Evolutionary conservation across 2,888 invertebrate genomes (phyloP).

Genomic region (Cantharis rustica): DNA sequence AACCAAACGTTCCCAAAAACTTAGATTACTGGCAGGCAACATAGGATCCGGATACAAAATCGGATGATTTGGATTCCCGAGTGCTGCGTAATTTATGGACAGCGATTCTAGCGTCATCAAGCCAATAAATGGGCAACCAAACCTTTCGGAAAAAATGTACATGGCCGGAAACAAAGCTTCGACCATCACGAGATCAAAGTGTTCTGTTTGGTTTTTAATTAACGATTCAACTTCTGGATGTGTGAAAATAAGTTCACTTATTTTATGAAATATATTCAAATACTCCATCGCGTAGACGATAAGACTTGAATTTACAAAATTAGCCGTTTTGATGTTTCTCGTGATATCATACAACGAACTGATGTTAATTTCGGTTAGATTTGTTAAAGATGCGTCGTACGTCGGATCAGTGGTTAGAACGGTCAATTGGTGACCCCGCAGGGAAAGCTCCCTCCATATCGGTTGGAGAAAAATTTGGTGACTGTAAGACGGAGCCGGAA

Average conservation of each 20-base stretch:
- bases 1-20: slow-evolving; percentile 41
- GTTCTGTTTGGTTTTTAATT: slow-evolving; percentile 40
- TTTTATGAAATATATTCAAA: not conserved
- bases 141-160: slow-evolving; percentile 44
- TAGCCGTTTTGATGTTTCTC: not conserved
- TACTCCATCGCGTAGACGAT: too few species aligned
- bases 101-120: slow-evolving; percentile 44
- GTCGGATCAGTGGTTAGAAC: slow-evolving; percentile 55
- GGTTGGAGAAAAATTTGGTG: slow-evolving; percentile 57
- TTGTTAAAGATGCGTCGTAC: slow-evolving; percentile 47
- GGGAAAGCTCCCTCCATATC: slow-evolving; percentile 55
- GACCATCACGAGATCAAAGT: slow-evolving; percentile 48
- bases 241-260: slow-evolving; percentile 4
- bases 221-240: slow-evolving; percentile 44
- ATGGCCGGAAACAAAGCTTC: slow-evolving; percentile 44
- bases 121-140: slow-evolving; percentile 48
- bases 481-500: slow-evolving; percentile 56
- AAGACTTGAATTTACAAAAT: not conserved
- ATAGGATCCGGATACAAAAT: slow-evolving; percentile 47
- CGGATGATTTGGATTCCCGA: slow-evolving; percentile 48
- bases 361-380: slow-evolving; percentile 54
- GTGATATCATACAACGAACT: slow-evolving; percentile 43
- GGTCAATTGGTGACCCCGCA: slow-evolving; percentile 58
- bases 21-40: slow-evolving; percentile 36
- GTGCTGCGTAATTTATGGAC: slow-evolving; percentile 40